Conservation (phyloP, 2,797 vertebrate species). For the Chiroxiphia lanceolata region DNA sequence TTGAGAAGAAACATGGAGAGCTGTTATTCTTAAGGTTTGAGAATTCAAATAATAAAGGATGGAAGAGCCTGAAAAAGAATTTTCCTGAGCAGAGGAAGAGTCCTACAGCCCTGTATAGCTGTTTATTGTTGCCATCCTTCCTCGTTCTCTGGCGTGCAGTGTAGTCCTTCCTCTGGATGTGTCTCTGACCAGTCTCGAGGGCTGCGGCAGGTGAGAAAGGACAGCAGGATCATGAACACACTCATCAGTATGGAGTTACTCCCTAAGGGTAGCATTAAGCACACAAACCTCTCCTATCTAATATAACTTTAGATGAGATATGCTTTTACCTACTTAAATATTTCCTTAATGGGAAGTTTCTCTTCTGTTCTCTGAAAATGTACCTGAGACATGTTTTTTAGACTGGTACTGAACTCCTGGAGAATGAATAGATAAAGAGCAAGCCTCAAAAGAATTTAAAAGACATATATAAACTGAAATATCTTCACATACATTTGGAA, state of each 20-base stretch:
- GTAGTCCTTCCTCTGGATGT: fast-evolving
- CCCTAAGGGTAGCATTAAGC: background rate
- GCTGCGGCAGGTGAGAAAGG: background rate
- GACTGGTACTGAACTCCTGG: background rate
- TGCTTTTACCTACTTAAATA: background rate
- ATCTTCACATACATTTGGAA: background rate
- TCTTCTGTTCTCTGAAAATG: background rate
- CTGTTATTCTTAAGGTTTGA: background rate
- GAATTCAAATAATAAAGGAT: background rate
- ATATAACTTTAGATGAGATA: background rate
- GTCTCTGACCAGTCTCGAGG: background rate
- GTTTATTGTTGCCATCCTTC: background rate
- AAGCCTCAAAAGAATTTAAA: background rate
- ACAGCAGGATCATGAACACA: background rate
- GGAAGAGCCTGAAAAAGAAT: background rate
- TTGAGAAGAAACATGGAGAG: background rate
- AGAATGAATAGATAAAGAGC: background rate
- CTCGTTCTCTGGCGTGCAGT: background rate
- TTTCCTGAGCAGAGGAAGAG: background rate
- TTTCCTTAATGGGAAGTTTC: background rate
- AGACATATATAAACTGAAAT: background rate
- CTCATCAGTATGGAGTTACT: background rate
- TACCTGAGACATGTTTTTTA: background rate
- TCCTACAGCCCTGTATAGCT: background rate
- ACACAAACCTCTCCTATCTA: background rate